Evolutionary conservation across 2,797 vertebrate genomes (phyloP).

Genomic region (Takifugu rubripes): DNA sequence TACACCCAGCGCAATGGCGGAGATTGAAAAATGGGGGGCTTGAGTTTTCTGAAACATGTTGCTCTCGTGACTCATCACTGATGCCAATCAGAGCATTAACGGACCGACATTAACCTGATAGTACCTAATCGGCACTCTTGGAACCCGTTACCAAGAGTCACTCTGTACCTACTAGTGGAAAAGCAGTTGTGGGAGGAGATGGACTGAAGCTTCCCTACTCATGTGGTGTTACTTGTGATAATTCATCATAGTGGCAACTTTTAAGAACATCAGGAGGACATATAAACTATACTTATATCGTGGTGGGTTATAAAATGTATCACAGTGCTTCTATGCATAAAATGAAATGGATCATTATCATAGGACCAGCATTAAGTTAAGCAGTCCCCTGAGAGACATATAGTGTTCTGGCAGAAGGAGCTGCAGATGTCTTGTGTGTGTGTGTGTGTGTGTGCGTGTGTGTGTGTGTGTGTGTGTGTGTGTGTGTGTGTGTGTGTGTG

Average conservation of each 20-base stretch:
- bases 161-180: too few species aligned
- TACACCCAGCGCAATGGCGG: too few species aligned
- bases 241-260: background rate
- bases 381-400: conserved; percentile 56
- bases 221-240: background rate
- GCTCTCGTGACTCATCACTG: too few species aligned
- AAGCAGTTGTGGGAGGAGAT: too few species aligned
- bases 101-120: too few species aligned
- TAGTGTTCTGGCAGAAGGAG: conserved; percentile 23
- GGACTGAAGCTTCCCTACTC: too few species aligned
- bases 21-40: too few species aligned
- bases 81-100: too few species aligned
- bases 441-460: conserved; percentile 7
- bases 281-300: conserved; percentile 13
- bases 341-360: conserved; percentile 63
- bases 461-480: background rate
- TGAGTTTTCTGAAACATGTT: too few species aligned
- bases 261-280: conserved; percentile 26
- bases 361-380: conserved; percentile 41
- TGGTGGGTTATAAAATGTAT: conserved; percentile 40
- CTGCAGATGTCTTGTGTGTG: conserved; percentile 43
- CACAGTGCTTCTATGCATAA: conserved; percentile 52
- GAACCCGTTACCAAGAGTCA: too few species aligned
- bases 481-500: conserved; percentile 5
- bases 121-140: too few species aligned